These are phyloP conservation scores for Diachasmimorpha longicaudata DNA, from an alignment of 1,140 invertebrate species.

Conservation along the genomic window DNA sequence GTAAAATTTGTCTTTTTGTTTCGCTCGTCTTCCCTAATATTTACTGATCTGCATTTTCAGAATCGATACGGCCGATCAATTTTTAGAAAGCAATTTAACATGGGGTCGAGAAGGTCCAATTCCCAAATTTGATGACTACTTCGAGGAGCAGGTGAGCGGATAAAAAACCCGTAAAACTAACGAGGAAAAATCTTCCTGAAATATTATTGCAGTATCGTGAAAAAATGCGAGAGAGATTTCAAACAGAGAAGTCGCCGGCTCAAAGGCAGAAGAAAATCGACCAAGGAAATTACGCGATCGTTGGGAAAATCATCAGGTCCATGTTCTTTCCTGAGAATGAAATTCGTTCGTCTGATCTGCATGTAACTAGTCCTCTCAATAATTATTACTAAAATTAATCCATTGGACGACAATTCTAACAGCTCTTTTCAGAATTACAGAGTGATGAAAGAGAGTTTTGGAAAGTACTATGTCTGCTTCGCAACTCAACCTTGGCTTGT, in stretches of 20 bases:
- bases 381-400: conserved; percentile 36
- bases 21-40: no score
- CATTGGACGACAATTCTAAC: neutral
- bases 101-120: conserved; percentile 42
- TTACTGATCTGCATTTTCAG: conserved; percentile 37
- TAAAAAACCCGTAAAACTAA: neutral
- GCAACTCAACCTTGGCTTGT: conserved; percentile 51
- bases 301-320: conserved; percentile 38
- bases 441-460: conserved; percentile 42
- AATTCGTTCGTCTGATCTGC: conserved; percentile 32
- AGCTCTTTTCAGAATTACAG: conserved; percentile 39
- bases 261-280: conserved; percentile 29
- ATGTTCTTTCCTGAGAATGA: conserved; percentile 46
- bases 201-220: conserved; percentile 13
- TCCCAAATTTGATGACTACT: conserved; percentile 44
- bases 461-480: conserved; percentile 43
- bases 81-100: conserved; percentile 44
- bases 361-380: conserved; percentile 38
- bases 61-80: conserved; percentile 49
- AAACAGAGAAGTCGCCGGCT: neutral
- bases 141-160: conserved; percentile 39
- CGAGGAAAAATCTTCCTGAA: neutral
- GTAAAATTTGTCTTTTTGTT: neutral
- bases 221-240: conserved; percentile 36
- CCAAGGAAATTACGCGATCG: conserved; percentile 40